A percentile compares a stretch with the other conserved stretches of the same genome.
phyloP scores from a whole-genome alignment of 2,888 invertebrate genomes.

The Furcula furcula region DNA sequence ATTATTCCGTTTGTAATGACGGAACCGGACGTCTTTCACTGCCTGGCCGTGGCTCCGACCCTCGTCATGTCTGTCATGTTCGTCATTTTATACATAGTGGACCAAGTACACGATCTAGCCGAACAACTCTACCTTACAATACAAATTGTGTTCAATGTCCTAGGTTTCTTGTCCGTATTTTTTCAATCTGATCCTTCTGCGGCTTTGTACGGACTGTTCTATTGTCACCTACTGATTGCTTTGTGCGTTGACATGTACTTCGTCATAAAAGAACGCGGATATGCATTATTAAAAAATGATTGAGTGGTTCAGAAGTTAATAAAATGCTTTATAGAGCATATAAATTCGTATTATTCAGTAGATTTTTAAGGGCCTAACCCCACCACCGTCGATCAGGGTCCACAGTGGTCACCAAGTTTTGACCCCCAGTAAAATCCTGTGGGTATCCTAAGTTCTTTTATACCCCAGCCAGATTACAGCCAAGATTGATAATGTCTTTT shows the following conservation, averaged over 20 bases:
- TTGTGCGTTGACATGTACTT: conserved; percentile 59
- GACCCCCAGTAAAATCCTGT: too few species aligned
- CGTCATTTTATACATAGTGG: conserved; percentile 68
- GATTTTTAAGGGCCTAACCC: conserved; percentile 9
- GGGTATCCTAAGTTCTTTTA: too few species aligned
- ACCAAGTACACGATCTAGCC: conserved; percentile 67
- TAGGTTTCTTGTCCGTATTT: conserved; percentile 41
- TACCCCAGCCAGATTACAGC: too few species aligned
- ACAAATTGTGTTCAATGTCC: conserved; percentile 45
- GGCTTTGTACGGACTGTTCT: conserved; percentile 57
- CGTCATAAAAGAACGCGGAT: conserved; percentile 58
- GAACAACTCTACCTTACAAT: conserved; percentile 60
- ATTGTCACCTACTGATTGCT: conserved; percentile 58
- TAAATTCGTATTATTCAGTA: conserved; percentile 50
- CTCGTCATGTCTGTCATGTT: conserved; percentile 65
- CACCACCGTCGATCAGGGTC: too few species aligned
- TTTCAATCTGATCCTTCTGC: conserved; percentile 25
- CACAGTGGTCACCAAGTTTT: too few species aligned
- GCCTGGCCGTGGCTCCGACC: conserved; percentile 64
- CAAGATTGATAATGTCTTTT: too few species aligned
- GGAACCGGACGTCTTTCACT: conserved; percentile 52
- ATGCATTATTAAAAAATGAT: conserved; percentile 30
- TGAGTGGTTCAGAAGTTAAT: conserved; percentile 34
- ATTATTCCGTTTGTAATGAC: conserved; percentile 59
- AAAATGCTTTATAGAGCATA: conserved; percentile 40